Conservation (phyloP, 2,113 vertebrate genomes). For the Rhinichthys klamathensis region DNA sequence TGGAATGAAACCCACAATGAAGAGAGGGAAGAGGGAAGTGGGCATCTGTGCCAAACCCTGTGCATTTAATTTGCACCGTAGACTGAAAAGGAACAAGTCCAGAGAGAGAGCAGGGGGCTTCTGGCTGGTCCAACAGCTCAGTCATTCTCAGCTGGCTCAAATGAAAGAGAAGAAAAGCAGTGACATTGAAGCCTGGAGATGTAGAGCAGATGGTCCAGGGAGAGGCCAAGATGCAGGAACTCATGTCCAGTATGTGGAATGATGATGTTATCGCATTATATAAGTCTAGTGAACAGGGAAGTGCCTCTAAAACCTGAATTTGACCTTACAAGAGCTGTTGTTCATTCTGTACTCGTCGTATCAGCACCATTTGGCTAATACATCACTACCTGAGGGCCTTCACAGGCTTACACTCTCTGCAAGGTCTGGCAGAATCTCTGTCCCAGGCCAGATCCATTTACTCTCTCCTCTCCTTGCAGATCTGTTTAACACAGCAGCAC, state of each 20-base stretch:
- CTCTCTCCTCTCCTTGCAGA: neutral
- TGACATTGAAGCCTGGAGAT: conserved; percentile 25
- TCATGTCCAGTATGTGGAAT: conserved; percentile 8
- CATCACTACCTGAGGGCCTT: neutral
- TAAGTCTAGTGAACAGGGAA: conserved; percentile 9
- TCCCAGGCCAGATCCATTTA: conserved; percentile 25
- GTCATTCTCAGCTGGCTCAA: conserved; percentile 34
- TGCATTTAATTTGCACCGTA: conserved; percentile 47
- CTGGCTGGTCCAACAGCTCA: conserved; percentile 10
- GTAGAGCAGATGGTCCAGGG: conserved; percentile 46
- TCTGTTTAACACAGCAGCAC: conserved; percentile 26
- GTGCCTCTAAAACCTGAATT: neutral
- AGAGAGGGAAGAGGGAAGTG: neutral
- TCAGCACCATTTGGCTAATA: neutral
- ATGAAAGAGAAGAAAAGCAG: conserved; percentile 5
- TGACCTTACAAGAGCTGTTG: neutral
- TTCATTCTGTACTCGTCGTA: neutral
- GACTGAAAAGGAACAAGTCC: conserved; percentile 32
- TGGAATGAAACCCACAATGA: neutral
- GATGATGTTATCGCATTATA: conserved; percentile 4
- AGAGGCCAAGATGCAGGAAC: conserved; percentile 1
- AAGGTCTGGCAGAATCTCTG: neutral
- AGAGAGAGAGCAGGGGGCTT: conserved; percentile 1
- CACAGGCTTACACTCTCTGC: neutral
- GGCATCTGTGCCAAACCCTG: conserved; percentile 33